Evolutionary conservation across 2,888 invertebrate genomes (phyloP).

Genomic region (Steinernema carpocapsae): DNA sequence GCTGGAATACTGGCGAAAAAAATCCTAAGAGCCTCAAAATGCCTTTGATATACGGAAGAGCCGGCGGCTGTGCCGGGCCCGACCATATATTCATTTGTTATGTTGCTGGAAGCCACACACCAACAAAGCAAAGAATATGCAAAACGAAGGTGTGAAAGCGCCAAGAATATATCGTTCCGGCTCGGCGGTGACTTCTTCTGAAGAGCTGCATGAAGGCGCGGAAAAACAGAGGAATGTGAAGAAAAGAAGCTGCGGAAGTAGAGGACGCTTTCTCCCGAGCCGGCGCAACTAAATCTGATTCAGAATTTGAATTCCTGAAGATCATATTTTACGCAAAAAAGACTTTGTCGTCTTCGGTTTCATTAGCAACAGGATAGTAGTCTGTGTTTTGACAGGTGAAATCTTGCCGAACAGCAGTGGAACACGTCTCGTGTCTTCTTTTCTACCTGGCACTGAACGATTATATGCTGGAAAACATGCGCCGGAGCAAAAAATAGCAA

Average conservation of each 20-base stretch:
- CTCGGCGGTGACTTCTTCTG: background rate
- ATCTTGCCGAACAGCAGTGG: background rate
- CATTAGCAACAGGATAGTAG: background rate
- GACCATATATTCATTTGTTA: constrained; percentile 19
- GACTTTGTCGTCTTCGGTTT: background rate
- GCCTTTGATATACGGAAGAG: background rate
- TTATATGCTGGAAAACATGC: background rate
- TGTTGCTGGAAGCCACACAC: background rate
- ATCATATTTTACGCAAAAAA: constrained; percentile 3
- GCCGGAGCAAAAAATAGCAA: background rate
- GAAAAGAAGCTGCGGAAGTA: background rate
- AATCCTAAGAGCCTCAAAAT: background rate
- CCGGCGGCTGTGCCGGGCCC: constrained; percentile 10
- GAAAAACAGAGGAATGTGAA: background rate
- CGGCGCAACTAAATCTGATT: background rate
- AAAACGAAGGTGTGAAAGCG: constrained; percentile 31
- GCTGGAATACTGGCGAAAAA: background rate
- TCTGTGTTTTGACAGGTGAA: constrained; percentile 32
- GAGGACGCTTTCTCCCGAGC: background rate
- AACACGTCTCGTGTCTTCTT: constrained; percentile 19
- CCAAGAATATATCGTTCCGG: constrained; percentile 2
- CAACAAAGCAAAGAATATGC: constrained; percentile 24
- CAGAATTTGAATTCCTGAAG: background rate
- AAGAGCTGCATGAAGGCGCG: background rate
- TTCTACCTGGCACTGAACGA: constrained; percentile 29